Evolutionary conservation across 2,888 invertebrate species (phyloP).

Genomic region (Phyto melanocephala): DNA sequence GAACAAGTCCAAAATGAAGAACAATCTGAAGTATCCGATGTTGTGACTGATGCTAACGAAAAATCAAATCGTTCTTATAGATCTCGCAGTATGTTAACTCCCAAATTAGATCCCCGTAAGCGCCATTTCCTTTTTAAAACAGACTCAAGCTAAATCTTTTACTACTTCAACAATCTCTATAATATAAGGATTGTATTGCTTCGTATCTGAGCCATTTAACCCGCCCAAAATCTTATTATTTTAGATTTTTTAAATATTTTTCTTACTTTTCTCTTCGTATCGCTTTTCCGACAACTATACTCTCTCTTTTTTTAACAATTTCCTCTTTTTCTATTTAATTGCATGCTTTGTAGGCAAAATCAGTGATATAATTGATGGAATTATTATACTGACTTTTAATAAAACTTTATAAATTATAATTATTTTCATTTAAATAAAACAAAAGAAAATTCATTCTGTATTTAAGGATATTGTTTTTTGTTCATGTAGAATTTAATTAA

Average conservation of each 20-base stretch:
- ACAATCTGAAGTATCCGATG: slow-evolving; percentile 53
- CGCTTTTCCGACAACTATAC: not conserved
- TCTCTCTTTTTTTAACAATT: not conserved
- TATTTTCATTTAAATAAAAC: slow-evolving; percentile 32
- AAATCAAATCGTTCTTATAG: slow-evolving; percentile 78
- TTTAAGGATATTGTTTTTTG: slow-evolving; percentile 19
- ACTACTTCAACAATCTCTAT: slow-evolving; percentile 31
- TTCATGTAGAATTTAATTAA: slow-evolving; percentile 52
- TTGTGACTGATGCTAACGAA: slow-evolving; percentile 20
- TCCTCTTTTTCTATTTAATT: not conserved
- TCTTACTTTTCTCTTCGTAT: slow-evolving; percentile 9
- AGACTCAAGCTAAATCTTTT: slow-evolving; percentile 74
- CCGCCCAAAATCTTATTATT: slow-evolving; percentile 65
- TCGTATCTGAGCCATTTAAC: slow-evolving; percentile 60
- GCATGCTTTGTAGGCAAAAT: not conserved
- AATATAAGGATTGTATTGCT: slow-evolving; percentile 33
- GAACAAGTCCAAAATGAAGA: not conserved
- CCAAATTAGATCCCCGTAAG: slow-evolving; percentile 79
- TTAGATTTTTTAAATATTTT: slow-evolving; percentile 60
- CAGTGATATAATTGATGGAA: not conserved
- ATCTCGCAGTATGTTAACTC: slow-evolving; percentile 77
- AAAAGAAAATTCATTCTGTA: slow-evolving; percentile 10
- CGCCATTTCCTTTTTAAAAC: slow-evolving; percentile 78
- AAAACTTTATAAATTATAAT: slow-evolving; percentile 15
- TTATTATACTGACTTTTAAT: not conserved